Conservation (phyloP, 2,888 invertebrate species). For the Bombylius major region DNA sequence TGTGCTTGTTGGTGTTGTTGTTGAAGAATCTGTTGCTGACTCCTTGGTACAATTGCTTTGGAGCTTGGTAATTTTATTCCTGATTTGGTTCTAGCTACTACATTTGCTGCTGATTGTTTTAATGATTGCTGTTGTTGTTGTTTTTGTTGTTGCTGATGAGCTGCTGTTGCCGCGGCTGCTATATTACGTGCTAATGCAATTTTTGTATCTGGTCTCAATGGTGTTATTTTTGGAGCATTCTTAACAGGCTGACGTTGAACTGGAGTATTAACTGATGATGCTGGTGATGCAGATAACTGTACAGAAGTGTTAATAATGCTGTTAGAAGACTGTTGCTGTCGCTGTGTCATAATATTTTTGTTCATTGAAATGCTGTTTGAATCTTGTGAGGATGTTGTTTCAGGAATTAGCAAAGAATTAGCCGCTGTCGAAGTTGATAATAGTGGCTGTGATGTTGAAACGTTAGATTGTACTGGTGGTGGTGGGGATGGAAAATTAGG, state of each 20-base stretch:
- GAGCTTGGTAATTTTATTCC: too few relatives aligned
- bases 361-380: too few relatives aligned
- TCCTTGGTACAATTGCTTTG: too few relatives aligned
- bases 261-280: not conserved
- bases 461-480: not conserved
- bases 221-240: constrained; percentile 28
- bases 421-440: not conserved
- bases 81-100: too few relatives aligned
- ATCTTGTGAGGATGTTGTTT: not conserved
- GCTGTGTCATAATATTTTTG: not conserved
- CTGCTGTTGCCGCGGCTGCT: not conserved
- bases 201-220: constrained; percentile 28
- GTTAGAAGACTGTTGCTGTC: too few relatives aligned
- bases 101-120: too few relatives aligned
- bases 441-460: constrained; percentile 22
- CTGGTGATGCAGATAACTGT: too few relatives aligned
- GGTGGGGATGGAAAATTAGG: constrained; percentile 12
- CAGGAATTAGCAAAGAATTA: not conserved
- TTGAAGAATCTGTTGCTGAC: not conserved
- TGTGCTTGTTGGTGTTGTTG: constrained; percentile 1
- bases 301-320: too few relatives aligned
- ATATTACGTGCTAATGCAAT: not conserved
- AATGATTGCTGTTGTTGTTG: too few relatives aligned
- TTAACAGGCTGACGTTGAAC: not conserved
- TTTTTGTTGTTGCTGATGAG: not conserved